These are phyloP conservation scores for Tanytarsus gracilentus DNA, from an alignment of 2,888 invertebrate genomes.

Conservation along the genomic window DNA sequence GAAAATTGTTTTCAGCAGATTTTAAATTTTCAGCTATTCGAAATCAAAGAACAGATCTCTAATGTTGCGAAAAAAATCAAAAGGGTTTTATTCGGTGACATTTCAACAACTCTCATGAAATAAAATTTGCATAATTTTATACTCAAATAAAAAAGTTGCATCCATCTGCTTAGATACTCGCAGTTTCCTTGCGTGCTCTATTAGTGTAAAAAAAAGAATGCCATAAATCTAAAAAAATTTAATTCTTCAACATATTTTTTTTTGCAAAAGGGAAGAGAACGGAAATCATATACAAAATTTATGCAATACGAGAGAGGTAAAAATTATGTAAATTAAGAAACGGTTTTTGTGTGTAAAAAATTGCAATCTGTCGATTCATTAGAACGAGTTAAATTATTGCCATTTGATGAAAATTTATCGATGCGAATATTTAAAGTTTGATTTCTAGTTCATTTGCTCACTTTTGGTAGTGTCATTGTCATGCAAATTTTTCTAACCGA, in stretches of 20 bases:
- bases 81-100: too few species aligned
- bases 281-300: slow-evolving; percentile 11
- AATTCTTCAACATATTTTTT: neutral
- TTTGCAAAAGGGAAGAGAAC: neutral
- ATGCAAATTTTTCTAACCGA: slow-evolving; percentile 1
- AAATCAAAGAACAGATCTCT: too few species aligned
- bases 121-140: slow-evolving; percentile 25
- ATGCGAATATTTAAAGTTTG: too few species aligned
- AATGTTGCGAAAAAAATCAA: too few species aligned
- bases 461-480: slow-evolving; percentile 1
- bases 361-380: too few species aligned
- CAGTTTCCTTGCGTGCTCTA: neutral
- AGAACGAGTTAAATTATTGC: too few species aligned
- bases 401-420: too few species aligned
- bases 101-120: too few species aligned
- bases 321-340: too few species aligned
- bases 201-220: neutral
- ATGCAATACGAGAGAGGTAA: slow-evolving; percentile 13
- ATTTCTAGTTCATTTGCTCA: slow-evolving; percentile 7
- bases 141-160: neutral
- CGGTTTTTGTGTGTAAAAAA: too few species aligned
- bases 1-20: too few species aligned
- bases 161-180: slow-evolving; percentile 15
- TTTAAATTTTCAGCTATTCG: too few species aligned
- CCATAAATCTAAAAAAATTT: slow-evolving; percentile 18